Evolutionary conservation across 2,113 vertebrate genomes (phyloP), one percentile per base, ranked within the genome.

Genomic region (Clarias batrachus): DNA sequence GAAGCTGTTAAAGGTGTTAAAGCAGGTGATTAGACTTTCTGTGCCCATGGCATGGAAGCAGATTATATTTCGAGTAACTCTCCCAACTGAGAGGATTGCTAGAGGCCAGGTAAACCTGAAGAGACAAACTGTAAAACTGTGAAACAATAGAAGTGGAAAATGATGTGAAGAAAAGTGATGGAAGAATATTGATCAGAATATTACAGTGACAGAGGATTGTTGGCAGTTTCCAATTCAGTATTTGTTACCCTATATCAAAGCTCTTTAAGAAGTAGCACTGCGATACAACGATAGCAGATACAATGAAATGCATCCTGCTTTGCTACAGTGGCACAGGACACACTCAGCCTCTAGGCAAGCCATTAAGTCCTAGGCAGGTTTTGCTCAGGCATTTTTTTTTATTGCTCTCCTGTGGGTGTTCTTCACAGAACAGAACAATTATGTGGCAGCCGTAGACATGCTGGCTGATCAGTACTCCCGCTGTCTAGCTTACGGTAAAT

Each of bases 131-230:
- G 48, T 80, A 78, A 82, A 76, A 23, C 52, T 65, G 78, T 79
- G 78, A 68, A 85, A 71, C 78, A 70, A 60, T 25, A 57, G 65
- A 87, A 74, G 76, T 70, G 81, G 86, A 88, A 90, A 90, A 89
- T 87, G 27, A 82, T 19, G 54, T 56, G 71, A 63, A 56, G 71
- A 68, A 76, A 60, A 16, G 59, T 33, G 81, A 48, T 83, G 57
- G 80, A 87, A 73, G 63, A 68, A 56, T 56, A 89, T 87, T 71
- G 83, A 88, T 86, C 84, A 54, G 37, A 23, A 68, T 41, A 37
- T 21, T 37, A n/a, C 33, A 33, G 27, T 56, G 52, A 71, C 57
- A 87, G 82, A 56, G 60, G 60, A 59, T 71, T 85, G 23, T 66
- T 83, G 77, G 13, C 56, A 56, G 23, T 76, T 74, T 86, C 27